Base-by-base conservation (phyloP, 2,888 invertebrate genomes). In the Papilio elwesi region DNA sequence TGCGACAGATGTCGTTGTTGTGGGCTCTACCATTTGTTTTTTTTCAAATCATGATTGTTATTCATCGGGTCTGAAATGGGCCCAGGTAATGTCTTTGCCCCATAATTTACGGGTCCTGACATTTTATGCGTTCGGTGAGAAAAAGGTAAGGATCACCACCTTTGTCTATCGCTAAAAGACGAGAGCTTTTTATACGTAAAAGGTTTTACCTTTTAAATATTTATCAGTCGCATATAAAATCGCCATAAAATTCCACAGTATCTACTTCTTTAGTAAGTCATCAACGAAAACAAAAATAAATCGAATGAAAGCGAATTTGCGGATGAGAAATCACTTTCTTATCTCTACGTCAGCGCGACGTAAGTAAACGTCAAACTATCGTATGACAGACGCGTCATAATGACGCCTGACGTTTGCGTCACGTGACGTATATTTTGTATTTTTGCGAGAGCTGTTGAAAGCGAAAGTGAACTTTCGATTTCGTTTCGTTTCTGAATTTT, bases 281-380 rank as follows among this genome's bases (percentile, higher is more conserved):
- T 6, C 12, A 64, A 47, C 6, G 47, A 70, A 62, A 69, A 1
- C 62, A 43, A 69, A 62, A 53, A 48, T 51, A 43, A 55, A 55
- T n/a, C n/a, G 57, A 36, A 57, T 16, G 55, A 69, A 63, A 70
- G 70, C 53, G 53, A 63, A 70, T 26, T 26, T 62, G 52, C 57
- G 7, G 9, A 15, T 9, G 9, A 9, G 43, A 43, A 43, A 3
- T 59, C n/a, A 57, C 68, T 57, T 26, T 36, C 11, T 26, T 36
- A 1, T 12, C 15, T n/a, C 5, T 57, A 38, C 57, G 57, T 57
- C 57, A 57, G 36, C 13, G 13, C 36, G 57, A 57, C 57, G 57
- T 57, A 0, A 6, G 26, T 7, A 5, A 36, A 68, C 48, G 57
- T 68, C 57, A 36, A 13, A 7, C 6, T 68, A 57, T 57, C 68